Conservation (phyloP, 2,888 invertebrate species). For the Rhorus exstirpatorius region DNA sequence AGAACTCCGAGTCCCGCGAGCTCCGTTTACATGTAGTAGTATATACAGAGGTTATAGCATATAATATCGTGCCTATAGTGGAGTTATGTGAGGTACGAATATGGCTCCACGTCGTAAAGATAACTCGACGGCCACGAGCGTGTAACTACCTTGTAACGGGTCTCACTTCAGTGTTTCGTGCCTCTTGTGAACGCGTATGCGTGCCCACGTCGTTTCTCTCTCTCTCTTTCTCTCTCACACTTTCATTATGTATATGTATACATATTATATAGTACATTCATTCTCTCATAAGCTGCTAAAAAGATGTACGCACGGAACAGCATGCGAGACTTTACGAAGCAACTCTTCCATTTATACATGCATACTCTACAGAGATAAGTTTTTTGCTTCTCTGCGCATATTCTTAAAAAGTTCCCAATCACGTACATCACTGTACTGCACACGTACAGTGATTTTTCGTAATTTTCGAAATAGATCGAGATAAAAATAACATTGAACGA, state of each 20-base stretch:
- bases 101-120: conserved; percentile 55
- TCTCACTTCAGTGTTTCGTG: conserved; percentile 57
- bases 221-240: conserved; percentile 46
- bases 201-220: conserved; percentile 8
- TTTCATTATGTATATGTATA: conserved; percentile 62
- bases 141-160: conserved; percentile 70
- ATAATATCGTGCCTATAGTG: conserved; percentile 26
- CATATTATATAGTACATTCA: not conserved
- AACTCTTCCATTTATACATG: too few species aligned
- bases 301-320: not conserved
- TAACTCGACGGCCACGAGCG: conserved; percentile 65
- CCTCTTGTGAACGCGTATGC: conserved; percentile 22
- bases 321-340: conserved; percentile 28
- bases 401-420: conserved; percentile 2
- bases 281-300: conserved; percentile 2
- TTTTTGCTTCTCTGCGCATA: not conserved
- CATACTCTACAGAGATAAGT: not conserved
- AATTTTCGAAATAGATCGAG: too few species aligned
- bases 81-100: conserved; percentile 38
- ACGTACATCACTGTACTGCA: not conserved
- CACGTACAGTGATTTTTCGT: too few species aligned
- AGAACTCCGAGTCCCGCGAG: conserved; percentile 2
- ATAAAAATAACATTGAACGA: too few species aligned
- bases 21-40: not conserved
- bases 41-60: not conserved